These are phyloP conservation scores for Phymorhynchus buccinoides DNA, from an alignment of 1,140 invertebrate genomes.

Conservation along the genomic window DNA sequence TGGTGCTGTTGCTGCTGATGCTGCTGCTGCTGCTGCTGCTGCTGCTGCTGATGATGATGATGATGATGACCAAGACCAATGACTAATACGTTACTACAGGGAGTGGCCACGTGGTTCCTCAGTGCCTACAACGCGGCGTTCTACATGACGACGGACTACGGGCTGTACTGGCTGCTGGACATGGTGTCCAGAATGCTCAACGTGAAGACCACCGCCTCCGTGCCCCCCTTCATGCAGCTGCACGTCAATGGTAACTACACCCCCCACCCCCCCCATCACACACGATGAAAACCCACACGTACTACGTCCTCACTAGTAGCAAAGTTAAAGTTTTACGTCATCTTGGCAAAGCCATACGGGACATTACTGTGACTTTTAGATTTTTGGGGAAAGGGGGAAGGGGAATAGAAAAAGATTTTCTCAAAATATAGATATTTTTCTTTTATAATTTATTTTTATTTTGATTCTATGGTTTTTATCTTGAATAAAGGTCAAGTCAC, in stretches of 20 bases:
- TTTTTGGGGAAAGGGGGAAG: no score
- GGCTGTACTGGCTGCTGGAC: slow-evolving; percentile 82
- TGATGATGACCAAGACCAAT: not conserved
- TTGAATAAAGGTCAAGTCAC: no score
- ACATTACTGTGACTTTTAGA: no score
- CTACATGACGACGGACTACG: slow-evolving; percentile 83
- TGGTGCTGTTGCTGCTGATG: not conserved
- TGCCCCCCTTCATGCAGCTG: slow-evolving; percentile 65
- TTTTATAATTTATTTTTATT: no score
- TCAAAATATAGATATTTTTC: no score
- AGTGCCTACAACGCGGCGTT: slow-evolving; percentile 80
- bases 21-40: not conserved
- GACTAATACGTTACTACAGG: slow-evolving; percentile 60
- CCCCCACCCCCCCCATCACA: no score
- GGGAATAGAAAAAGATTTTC: no score
- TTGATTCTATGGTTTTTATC: no score
- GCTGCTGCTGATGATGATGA: not conserved
- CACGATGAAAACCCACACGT: no score
- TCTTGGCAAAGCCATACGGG: no score
- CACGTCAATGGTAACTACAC: slow-evolving; percentile 69
- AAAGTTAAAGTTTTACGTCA: no score
- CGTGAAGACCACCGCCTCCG: slow-evolving; percentile 69
- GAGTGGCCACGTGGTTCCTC: slow-evolving; percentile 78
- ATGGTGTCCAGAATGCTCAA: slow-evolving; percentile 81
- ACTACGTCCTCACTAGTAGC: no score